phyloP scores from a whole-genome alignment of 2,888 invertebrate genomes.

The Lobophora halterata region DNA sequence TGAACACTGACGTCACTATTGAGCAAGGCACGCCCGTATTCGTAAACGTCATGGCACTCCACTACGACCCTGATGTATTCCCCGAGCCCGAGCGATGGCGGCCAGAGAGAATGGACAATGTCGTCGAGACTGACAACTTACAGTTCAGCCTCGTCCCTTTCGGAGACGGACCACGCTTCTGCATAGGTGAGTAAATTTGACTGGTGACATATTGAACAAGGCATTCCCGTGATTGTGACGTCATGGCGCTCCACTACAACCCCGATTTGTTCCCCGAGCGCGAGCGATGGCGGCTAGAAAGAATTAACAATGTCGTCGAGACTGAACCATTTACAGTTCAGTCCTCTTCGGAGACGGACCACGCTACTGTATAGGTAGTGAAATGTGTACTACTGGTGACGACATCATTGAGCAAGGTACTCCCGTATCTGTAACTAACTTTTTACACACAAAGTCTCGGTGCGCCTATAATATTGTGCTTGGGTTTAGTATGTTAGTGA shows the following conservation, averaged over 20 bases:
- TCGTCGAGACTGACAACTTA: slow-evolving; percentile 49
- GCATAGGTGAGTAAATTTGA: slow-evolving; percentile 48
- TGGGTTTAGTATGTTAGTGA: too few species aligned
- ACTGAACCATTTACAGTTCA: slow-evolving; percentile 52
- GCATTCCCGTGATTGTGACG: slow-evolving; percentile 54
- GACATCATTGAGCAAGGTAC: slow-evolving; percentile 50
- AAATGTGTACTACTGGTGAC: too few species aligned
- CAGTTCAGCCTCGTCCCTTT: slow-evolving; percentile 58
- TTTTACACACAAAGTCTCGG: too few species aligned
- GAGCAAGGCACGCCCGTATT: slow-evolving; percentile 55
- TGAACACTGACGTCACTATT: slow-evolving; percentile 50
- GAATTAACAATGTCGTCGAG: slow-evolving; percentile 44
- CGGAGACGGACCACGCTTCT: slow-evolving; percentile 63
- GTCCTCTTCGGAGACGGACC: slow-evolving; percentile 67
- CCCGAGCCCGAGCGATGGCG: slow-evolving; percentile 56
- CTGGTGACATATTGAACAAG: slow-evolving; percentile 51
- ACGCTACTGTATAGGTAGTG: slow-evolving; percentile 50
- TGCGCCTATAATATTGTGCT: too few species aligned
- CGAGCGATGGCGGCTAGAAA: slow-evolving; percentile 54
- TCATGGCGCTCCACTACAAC: slow-evolving; percentile 53
- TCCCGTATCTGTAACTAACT: slow-evolving; percentile 56
- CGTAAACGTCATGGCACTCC: slow-evolving; percentile 55
- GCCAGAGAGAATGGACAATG: slow-evolving; percentile 50
- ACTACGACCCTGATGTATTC: slow-evolving; percentile 49
- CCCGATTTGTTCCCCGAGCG: slow-evolving; percentile 53